These are phyloP conservation scores for Myrmophylax atrothorax DNA, from an alignment of 2,113 vertebrate species.

Conservation along the genomic window DNA sequence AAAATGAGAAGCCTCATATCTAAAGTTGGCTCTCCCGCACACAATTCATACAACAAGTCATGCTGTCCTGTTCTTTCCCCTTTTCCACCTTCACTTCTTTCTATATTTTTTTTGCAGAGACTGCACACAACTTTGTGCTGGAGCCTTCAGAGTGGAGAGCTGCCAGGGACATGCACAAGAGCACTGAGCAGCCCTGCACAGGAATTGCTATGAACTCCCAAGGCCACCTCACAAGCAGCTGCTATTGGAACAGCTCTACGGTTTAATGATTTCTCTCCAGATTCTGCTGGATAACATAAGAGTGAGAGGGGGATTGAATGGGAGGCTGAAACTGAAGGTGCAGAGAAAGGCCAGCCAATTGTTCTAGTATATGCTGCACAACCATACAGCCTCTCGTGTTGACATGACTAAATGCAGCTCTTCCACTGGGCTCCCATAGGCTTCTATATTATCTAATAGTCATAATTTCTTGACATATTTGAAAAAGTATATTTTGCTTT, in stretches of 20 bases:
- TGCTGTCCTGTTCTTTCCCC: neutral
- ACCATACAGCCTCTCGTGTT: neutral
- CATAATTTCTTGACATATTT: neutral
- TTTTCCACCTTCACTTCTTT: neutral
- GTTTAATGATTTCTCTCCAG: conserved; percentile 49
- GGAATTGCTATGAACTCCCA: conserved; percentile 45
- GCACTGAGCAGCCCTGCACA: neutral
- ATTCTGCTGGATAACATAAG: conserved; percentile 40
- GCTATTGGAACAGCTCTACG: neutral
- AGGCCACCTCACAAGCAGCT: conserved; percentile 21
- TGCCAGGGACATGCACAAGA: neutral
- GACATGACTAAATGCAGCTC: conserved; percentile 8
- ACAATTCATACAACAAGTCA: neutral
- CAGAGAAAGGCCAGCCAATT: conserved; percentile 72
- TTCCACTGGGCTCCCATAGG: neutral
- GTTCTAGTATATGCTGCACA: neutral
- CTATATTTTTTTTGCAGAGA: neutral
- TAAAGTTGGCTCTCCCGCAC: neutral
- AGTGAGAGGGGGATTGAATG: neutral
- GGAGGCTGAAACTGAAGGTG: conserved; percentile 42
- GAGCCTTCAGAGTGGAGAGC: neutral
- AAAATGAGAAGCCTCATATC: neutral
- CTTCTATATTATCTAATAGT: neutral
- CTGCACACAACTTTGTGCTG: neutral
- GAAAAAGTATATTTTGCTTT: neutral